These are phyloP conservation scores for Xenops minutus DNA, from an alignment of 2,797 vertebrate genomes.

Conservation along the genomic window DNA sequence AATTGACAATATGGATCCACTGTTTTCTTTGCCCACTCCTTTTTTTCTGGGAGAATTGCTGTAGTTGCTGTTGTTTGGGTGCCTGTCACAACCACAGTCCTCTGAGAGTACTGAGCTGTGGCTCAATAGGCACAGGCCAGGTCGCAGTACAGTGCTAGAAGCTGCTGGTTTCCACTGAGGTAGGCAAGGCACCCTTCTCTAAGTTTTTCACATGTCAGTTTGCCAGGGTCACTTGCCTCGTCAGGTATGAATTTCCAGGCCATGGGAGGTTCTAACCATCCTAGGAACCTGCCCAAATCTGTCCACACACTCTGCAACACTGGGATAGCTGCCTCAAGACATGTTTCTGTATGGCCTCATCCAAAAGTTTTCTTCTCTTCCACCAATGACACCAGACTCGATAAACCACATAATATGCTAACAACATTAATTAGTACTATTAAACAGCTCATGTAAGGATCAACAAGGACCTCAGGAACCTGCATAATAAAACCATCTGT, in stretches of 20 bases:
- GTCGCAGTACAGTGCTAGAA: background rate
- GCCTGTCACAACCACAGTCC: background rate
- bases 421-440: background rate
- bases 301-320: background rate
- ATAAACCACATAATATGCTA: background rate
- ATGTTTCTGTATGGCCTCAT: background rate
- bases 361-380: background rate
- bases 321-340: background rate
- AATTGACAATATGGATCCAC: background rate
- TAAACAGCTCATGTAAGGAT: background rate
- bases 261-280: background rate
- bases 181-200: background rate
- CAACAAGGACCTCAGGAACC: background rate
- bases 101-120: background rate
- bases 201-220: background rate
- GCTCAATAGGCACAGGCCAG: background rate
- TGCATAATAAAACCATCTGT: background rate
- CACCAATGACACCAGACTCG: background rate
- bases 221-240: background rate
- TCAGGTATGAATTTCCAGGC: background rate
- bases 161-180: background rate
- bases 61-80: background rate
- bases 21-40: background rate
- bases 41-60: background rate
- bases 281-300: background rate